phyloP scores from a whole-genome alignment of 2,797 vertebrate genomes.

The Eulemur albifrons region DNA sequence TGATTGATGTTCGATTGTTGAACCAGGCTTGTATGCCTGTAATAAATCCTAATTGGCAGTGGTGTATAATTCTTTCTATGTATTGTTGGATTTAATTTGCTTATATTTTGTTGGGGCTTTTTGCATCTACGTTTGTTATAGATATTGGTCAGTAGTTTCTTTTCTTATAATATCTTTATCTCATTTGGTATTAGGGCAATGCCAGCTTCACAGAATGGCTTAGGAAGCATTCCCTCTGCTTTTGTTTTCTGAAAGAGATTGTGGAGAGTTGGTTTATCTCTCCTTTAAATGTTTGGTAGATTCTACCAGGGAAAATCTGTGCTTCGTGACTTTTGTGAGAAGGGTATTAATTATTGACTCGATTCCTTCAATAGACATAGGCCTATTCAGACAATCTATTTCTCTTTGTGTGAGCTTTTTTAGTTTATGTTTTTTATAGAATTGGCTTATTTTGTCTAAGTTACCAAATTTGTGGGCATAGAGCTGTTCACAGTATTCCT shows the following conservation, averaged over 20 bases:
- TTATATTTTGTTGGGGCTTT: background rate
- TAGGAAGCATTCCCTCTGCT: background rate
- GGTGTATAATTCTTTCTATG: background rate
- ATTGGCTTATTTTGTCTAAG: background rate
- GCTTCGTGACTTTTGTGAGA: background rate
- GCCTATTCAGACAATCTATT: background rate
- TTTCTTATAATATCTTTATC: background rate
- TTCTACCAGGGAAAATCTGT: background rate
- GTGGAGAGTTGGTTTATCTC: background rate
- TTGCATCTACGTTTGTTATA: background rate
- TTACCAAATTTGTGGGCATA: background rate
- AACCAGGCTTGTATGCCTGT: background rate
- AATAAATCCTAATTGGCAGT: background rate
- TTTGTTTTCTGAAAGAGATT: background rate
- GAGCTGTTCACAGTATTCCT: background rate
- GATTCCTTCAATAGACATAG: background rate
- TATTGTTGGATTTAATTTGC: background rate
- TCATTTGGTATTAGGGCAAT: background rate
- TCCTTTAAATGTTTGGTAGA: background rate
- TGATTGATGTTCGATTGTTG: background rate
- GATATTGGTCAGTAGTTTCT: background rate
- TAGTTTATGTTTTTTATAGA: background rate
- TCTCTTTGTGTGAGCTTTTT: background rate
- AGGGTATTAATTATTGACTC: background rate
- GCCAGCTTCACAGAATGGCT: too few species aligned